A percentile compares a stretch with the other conserved stretches of the same genome.
phyloP scores from a whole-genome alignment of 2,113 vertebrate genomes.

The Antechinus flavipes region DNA sequence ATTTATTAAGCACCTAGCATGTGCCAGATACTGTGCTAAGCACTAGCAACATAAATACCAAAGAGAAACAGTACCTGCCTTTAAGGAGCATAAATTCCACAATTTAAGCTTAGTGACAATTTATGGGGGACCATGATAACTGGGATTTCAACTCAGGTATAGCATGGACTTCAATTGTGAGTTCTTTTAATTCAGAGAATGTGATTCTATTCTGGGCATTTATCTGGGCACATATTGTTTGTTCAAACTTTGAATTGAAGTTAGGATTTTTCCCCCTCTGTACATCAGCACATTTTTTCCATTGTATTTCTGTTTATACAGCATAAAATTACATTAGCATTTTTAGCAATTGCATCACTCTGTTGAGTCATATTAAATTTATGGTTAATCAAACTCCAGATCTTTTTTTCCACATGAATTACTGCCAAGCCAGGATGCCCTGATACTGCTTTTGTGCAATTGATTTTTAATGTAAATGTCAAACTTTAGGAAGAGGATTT shows the following conservation, averaged over 20 bases:
- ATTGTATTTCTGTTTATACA: constrained; percentile 1
- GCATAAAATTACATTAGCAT: not conserved
- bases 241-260: not conserved
- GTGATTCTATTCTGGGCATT: not conserved
- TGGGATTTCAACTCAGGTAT: not conserved
- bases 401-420: not conserved
- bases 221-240: not conserved
- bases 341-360: not conserved
- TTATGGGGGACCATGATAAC: not conserved
- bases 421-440: not conserved
- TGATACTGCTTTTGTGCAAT: not conserved
- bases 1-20: not conserved
- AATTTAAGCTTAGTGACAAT: not conserved
- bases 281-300: not conserved
- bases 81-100: not conserved
- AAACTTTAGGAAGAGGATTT: not conserved
- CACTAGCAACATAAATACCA: not conserved
- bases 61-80: not conserved
- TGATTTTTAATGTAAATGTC: not conserved
- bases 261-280: not conserved
- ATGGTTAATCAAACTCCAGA: not conserved
- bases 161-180: not conserved
- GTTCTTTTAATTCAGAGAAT: not conserved
- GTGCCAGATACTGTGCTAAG: not conserved
- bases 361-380: constrained; percentile 3